Conservation (phyloP, 2,797 vertebrate genomes). For the Erithacus rubecula region DNA sequence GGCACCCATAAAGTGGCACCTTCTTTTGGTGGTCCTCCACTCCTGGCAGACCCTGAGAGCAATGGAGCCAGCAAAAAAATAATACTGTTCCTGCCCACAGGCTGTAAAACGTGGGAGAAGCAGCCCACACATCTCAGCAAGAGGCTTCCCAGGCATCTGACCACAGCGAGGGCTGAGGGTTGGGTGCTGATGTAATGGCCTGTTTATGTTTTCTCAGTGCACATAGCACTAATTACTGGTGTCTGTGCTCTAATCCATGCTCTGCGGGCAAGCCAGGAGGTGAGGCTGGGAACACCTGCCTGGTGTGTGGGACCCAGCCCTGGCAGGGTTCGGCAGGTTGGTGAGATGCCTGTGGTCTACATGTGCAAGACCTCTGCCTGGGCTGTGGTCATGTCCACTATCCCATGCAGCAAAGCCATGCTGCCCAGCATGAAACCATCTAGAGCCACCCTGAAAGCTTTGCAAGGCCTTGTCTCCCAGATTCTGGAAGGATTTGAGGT, state of each 20-base stretch:
- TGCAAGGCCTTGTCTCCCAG: background rate
- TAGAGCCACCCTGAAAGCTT: background rate
- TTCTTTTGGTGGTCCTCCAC: accelerated
- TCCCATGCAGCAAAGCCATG: accelerated
- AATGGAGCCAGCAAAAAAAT: background rate
- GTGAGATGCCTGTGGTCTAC: background rate
- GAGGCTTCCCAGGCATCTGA: background rate
- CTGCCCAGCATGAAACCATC: background rate
- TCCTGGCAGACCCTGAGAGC: background rate
- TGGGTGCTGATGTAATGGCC: background rate
- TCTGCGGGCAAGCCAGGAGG: slow-evolving; percentile 17
- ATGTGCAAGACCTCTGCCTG: accelerated
- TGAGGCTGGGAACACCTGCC: slow-evolving; percentile 16
- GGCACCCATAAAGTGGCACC: background rate
- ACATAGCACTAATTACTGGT: slow-evolving; percentile 44
- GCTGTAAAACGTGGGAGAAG: background rate
- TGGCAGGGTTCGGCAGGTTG: accelerated
- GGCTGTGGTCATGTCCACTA: background rate
- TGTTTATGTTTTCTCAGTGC: slow-evolving; percentile 38
- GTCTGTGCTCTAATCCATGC: slow-evolving; percentile 7
- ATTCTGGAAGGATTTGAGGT: background rate
- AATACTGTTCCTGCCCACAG: background rate
- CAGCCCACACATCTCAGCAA: background rate
- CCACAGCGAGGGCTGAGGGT: background rate
- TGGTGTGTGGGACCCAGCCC: background rate